Conservation (phyloP, 2,113 vertebrate species). For the Cnemophilus loriae region DNA sequence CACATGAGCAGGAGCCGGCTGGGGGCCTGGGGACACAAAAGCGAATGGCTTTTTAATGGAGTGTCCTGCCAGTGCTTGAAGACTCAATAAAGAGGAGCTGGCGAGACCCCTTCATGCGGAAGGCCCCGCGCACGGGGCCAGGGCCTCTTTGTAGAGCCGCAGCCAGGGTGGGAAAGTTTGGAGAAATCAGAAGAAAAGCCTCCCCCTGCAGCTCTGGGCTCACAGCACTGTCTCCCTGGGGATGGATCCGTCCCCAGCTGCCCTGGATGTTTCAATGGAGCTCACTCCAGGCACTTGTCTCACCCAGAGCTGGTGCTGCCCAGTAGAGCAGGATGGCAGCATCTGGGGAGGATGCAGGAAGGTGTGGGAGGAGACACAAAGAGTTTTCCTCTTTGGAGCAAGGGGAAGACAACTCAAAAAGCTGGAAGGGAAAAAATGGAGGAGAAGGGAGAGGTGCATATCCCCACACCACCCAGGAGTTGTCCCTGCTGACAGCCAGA, state of each 20-base stretch:
- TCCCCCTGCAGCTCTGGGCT: neutral
- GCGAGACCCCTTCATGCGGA: constrained; percentile 70
- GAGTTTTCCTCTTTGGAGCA: neutral
- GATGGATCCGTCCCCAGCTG: neutral
- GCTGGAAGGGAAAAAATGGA: neutral
- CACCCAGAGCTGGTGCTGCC: neutral
- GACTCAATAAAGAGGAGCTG: constrained; percentile 78
- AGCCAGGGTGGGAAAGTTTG: constrained; percentile 65
- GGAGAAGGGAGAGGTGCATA: neutral
- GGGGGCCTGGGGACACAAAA: constrained; percentile 77
- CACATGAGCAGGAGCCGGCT: constrained; percentile 82
- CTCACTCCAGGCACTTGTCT: neutral
- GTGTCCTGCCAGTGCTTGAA: constrained; percentile 76
- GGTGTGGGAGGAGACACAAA: neutral
- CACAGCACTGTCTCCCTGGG: neutral
- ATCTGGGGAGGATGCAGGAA: neutral
- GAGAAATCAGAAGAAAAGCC: constrained; percentile 2
- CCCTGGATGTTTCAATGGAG: neutral
- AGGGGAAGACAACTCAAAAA: neutral
- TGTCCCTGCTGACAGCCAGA: neutral
- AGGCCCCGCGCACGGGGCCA: constrained; percentile 57
- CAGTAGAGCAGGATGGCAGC: neutral
- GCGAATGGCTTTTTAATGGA: constrained; percentile 85
- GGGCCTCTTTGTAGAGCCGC: constrained; percentile 68
- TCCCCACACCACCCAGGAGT: neutral